Evolutionary conservation across 35 echinoderm and acorn worm genomes (phyloP).

Genomic region (Lytechinus variegatus): DNA sequence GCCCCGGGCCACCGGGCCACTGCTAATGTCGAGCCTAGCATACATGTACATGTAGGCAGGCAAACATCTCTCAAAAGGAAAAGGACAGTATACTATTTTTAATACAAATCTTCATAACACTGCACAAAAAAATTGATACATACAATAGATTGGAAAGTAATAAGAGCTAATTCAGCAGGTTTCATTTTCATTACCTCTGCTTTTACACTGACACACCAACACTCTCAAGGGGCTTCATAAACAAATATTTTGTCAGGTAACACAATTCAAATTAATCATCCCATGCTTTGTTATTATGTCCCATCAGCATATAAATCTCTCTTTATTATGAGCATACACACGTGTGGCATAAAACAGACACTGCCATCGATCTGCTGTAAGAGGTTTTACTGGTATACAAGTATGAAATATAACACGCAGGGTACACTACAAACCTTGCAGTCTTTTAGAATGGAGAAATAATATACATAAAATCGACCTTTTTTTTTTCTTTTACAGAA

Average conservation of each 20-base stretch:
- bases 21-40: too few species aligned
- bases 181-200: neutral
- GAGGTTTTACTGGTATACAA: neutral
- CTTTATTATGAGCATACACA: neutral
- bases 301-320: neutral
- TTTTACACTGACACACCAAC: neutral
- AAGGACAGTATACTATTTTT: too few species aligned
- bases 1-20: too few species aligned
- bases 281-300: neutral
- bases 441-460: neutral
- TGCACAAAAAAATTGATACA: too few species aligned
- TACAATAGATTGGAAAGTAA: too few species aligned
- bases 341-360: neutral
- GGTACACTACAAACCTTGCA: neutral
- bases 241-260: neutral
- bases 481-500: neutral
- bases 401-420: neutral
- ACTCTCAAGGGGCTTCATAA: neutral
- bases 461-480: neutral
- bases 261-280: too few species aligned
- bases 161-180: neutral
- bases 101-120: too few species aligned
- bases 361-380: neutral
- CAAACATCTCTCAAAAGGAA: too few species aligned
- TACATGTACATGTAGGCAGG: too few species aligned